A percentile compares a stretch with the other conserved stretches of the same genome.
Evolutionary conservation across 2,888 invertebrate genomes (phyloP).

Genomic region (Folsomia candida): DNA sequence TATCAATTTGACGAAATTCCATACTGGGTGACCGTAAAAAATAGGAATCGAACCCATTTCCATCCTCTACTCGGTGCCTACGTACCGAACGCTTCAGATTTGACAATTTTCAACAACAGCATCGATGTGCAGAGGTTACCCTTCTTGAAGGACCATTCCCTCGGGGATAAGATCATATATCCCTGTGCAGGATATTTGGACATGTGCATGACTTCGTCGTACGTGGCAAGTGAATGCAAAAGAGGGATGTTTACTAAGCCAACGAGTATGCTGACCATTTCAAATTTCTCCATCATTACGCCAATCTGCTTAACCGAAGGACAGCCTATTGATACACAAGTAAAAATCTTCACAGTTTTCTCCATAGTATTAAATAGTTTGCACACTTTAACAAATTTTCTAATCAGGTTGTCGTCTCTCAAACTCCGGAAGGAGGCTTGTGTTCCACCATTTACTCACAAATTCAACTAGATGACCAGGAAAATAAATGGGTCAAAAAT

Average conservation of each 20-base stretch:
- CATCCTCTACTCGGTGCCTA: conserved; percentile 31
- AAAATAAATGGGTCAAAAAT: background rate
- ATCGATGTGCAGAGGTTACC: conserved; percentile 3
- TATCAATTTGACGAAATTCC: conserved; percentile 32
- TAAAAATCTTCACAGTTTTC: too few species aligned
- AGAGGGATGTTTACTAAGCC: conserved; percentile 11
- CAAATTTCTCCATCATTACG: conserved; percentile 8
- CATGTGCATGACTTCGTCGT: conserved; percentile 21
- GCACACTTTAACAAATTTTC: too few species aligned
- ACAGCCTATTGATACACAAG: conserved; percentile 8
- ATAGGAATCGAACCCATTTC: background rate
- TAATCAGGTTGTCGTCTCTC: background rate
- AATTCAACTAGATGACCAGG: background rate
- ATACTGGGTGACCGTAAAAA: conserved; percentile 18
- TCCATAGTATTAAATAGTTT: too few species aligned
- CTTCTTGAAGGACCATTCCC: conserved; percentile 25
- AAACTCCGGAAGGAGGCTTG: background rate
- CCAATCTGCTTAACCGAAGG: conserved; percentile 17
- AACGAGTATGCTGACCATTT: conserved; percentile 8
- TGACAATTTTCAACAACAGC: conserved; percentile 18
- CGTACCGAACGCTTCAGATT: background rate
- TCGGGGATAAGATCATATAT: conserved; percentile 23
- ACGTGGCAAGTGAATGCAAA: conserved; percentile 1
- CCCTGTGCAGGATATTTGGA: conserved; percentile 28
- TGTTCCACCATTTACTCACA: background rate